A percentile compares a stretch with the other conserved stretches of the same genome.
phyloP scores from a whole-genome alignment of 2,888 invertebrate species.

The Xestia xanthographa region DNA sequence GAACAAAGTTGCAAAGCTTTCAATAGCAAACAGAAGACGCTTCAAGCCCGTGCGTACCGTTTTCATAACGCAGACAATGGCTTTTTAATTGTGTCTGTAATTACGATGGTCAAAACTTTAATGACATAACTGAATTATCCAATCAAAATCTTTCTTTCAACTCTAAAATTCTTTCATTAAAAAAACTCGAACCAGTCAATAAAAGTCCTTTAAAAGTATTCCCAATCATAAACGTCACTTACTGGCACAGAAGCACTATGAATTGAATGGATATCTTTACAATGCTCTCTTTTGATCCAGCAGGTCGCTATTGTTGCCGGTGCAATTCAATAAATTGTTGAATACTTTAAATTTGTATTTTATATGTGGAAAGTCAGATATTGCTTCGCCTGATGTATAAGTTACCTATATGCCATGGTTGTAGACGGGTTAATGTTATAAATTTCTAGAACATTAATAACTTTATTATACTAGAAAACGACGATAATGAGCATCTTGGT shows the following conservation, averaged over 20 bases:
- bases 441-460: too few species aligned
- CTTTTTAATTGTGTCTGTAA: too few species aligned
- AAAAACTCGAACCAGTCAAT: background rate
- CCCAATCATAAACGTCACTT: constrained; percentile 27
- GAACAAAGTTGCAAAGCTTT: background rate
- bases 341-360: constrained; percentile 25
- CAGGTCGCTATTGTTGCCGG: constrained; percentile 24
- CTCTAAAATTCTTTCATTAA: background rate
- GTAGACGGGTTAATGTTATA: too few species aligned
- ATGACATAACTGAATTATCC: background rate
- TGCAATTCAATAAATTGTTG: constrained; percentile 15
- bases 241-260: constrained; percentile 21
- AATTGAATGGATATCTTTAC: constrained; percentile 33
- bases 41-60: too few species aligned
- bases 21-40: background rate
- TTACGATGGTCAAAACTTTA: too few species aligned
- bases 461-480: too few species aligned
- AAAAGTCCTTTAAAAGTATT: constrained; percentile 27
- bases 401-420: too few species aligned
- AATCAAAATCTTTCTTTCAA: background rate
- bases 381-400: background rate
- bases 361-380: constrained; percentile 9
- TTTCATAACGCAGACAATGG: too few species aligned
- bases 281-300: constrained; percentile 41
- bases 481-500: background rate